These are phyloP conservation scores for Drosophila tsacasi DNA, from an alignment of 1,140 invertebrate species.

Conservation along the genomic window DNA sequence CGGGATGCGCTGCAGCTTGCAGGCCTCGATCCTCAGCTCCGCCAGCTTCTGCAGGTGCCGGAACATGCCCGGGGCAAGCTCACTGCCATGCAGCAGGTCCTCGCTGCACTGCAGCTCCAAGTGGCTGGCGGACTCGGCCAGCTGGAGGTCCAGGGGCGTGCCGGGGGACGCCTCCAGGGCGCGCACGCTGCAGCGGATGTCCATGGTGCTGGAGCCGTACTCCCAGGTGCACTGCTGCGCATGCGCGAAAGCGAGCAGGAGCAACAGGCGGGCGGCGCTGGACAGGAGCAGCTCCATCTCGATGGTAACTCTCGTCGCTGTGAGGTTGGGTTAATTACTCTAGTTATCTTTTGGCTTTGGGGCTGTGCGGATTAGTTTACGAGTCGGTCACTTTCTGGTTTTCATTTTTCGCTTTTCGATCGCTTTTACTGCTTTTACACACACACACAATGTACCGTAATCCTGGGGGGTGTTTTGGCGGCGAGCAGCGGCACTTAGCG, in stretches of 20 bases:
- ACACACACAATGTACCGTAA: constrained; percentile 68
- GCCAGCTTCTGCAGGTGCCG: constrained; percentile 89
- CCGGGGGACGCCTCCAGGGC: constrained; percentile 85
- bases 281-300: constrained; percentile 5
- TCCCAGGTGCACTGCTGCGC: constrained; percentile 84
- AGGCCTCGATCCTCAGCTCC: constrained; percentile 89
- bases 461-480: constrained; percentile 54
- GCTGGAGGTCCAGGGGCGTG: constrained; percentile 86
- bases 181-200: constrained; percentile 87
- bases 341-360: constrained; percentile 37
- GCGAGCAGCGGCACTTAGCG: constrained; percentile 39
- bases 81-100: constrained; percentile 89
- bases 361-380: constrained; percentile 24
- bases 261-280: constrained; percentile 51
- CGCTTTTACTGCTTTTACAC: constrained; percentile 40
- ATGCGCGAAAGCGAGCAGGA: constrained; percentile 54
- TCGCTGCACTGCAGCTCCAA: constrained; percentile 89
- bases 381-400: constrained; percentile 76
- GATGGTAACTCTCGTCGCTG: neutral
- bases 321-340: constrained; percentile 3
- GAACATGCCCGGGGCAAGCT: constrained; percentile 88
- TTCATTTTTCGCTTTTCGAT: constrained; percentile 78
- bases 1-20: constrained; percentile 90
- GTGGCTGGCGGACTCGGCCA: constrained; percentile 88
- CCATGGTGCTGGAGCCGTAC: constrained; percentile 82